Evolutionary conservation across 2,113 vertebrate species (phyloP).

Genomic region (Pleuronectes platessa): DNA sequence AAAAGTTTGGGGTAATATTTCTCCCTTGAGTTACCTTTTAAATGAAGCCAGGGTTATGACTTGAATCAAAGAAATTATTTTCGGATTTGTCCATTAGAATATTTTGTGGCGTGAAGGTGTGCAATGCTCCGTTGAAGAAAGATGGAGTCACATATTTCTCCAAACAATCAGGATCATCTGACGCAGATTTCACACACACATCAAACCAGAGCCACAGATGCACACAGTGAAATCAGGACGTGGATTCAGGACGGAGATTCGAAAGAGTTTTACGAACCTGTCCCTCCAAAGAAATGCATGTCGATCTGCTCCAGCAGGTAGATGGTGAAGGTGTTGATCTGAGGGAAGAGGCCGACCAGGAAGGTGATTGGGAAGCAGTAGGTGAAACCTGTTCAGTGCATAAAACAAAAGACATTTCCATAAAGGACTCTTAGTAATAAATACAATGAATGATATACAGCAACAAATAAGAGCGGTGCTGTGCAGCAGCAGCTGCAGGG

Average conservation of each 20-base stretch:
- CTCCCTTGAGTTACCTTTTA: too few species aligned
- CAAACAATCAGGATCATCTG: too few species aligned
- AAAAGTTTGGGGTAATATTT: too few species aligned
- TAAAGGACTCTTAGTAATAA: neutral
- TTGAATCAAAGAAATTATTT: too few species aligned
- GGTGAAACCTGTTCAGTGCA: constrained; percentile 84
- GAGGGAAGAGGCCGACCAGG: constrained; percentile 95
- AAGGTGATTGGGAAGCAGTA: constrained; percentile 95
- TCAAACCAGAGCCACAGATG: too few species aligned
- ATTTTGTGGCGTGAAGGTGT: too few species aligned
- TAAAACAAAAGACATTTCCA: constrained; percentile 3
- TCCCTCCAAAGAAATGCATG: constrained; percentile 94
- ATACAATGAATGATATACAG: neutral
- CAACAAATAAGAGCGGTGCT: neutral
- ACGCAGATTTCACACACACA: too few species aligned
- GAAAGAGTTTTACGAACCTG: constrained; percentile 83
- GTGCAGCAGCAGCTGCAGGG: neutral
- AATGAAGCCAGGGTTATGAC: too few species aligned
- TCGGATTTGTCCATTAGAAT: too few species aligned
- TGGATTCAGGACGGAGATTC: neutral
- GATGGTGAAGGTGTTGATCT: constrained; percentile 96
- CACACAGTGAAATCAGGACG: too few species aligned
- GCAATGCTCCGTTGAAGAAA: too few species aligned
- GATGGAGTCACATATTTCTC: too few species aligned
- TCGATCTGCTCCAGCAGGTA: constrained; percentile 96